Percentiles rank a stretch among this genome's conserved stretches.
Conservation (phyloP, 64 coral and sea anemone genomes). For the Montipora cactus region DNA sequence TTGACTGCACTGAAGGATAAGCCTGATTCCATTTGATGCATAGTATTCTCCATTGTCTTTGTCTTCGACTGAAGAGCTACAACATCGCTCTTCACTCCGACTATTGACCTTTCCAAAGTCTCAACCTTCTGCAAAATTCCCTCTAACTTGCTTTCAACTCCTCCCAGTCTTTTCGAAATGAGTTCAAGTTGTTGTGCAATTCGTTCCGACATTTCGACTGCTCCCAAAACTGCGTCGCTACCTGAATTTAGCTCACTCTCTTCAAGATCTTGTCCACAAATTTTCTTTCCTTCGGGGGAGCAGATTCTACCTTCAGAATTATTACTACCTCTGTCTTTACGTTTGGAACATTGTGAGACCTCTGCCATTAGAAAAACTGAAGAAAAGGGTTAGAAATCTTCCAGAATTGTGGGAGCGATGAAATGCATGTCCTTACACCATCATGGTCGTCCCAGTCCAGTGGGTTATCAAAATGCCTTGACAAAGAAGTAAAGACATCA, state of each 20-base stretch:
- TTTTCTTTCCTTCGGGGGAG: background rate
- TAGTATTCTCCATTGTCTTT: background rate
- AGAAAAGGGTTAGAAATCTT: background rate
- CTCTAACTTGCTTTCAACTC: no score
- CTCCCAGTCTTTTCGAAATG: no score
- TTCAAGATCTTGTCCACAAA: background rate
- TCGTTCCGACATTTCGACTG: background rate
- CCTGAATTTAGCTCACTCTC: background rate
- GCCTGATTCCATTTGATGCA: background rate
- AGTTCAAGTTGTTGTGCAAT: background rate
- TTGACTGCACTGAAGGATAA: background rate
- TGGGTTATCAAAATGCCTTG: no score
- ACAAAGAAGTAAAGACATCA: no score
- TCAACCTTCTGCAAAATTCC: background rate
- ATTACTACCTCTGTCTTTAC: background rate
- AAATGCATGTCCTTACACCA: background rate
- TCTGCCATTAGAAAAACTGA: background rate
- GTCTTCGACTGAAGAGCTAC: background rate
- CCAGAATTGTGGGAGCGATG: background rate
- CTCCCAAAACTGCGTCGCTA: background rate
- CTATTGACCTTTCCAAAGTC: background rate
- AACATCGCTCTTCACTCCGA: background rate
- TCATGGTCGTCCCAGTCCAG: background rate
- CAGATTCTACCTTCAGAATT: background rate
- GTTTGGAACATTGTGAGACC: background rate